Percentiles rank a stretch among this genome's conserved stretches.
Conservation (phyloP, 2,888 invertebrate species). For the Hirtodrosophila trivittata region DNA sequence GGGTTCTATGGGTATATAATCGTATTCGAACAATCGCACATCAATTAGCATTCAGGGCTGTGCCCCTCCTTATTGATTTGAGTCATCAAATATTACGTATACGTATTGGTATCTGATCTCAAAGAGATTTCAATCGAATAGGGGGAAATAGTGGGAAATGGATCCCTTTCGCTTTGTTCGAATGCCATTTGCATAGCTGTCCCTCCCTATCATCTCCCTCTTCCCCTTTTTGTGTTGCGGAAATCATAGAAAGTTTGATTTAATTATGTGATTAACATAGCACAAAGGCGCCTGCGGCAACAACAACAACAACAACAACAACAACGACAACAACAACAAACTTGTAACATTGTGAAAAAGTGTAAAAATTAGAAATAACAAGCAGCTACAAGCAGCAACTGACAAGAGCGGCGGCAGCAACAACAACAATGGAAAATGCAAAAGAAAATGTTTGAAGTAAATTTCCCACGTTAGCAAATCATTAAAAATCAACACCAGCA, state of each 20-base stretch:
- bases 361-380: slow-evolving; percentile 75
- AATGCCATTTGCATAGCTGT: not conserved
- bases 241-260: slow-evolving; percentile 75
- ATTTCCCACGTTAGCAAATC: slow-evolving; percentile 75
- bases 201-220: slow-evolving; percentile 2
- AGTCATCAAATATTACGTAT: slow-evolving; percentile 44
- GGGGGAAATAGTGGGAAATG: too few species aligned
- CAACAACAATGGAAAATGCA: slow-evolving; percentile 58
- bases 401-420: slow-evolving; percentile 26
- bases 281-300: slow-evolving; percentile 62
- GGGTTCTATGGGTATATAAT: not conserved
- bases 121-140: too few species aligned
- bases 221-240: slow-evolving; percentile 34
- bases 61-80: slow-evolving; percentile 7
- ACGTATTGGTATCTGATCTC: slow-evolving; percentile 17
- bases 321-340: slow-evolving; percentile 13
- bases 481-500: slow-evolving; percentile 64
- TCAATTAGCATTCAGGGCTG: slow-evolving; percentile 30
- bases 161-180: slow-evolving; percentile 42
- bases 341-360: slow-evolving; percentile 67
- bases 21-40: slow-evolving; percentile 19
- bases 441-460: slow-evolving; percentile 50
- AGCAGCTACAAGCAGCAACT: slow-evolving; percentile 53
- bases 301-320: slow-evolving; percentile 9
- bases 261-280: slow-evolving; percentile 76